Evolutionary conservation across 2,888 invertebrate genomes (phyloP).

Genomic region (Rhyacophila evoluta): DNA sequence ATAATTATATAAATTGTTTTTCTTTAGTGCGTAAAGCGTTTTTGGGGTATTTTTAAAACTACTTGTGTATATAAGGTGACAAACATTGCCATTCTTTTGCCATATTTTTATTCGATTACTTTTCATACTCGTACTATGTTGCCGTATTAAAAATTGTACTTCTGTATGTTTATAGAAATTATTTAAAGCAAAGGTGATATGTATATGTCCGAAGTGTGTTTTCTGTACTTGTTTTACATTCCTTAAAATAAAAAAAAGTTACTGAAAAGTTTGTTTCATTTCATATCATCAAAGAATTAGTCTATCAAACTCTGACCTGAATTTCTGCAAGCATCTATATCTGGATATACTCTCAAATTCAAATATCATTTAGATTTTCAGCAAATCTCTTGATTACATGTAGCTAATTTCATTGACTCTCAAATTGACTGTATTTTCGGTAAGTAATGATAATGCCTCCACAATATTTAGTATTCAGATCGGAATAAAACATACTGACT

Average conservation of each 20-base stretch:
- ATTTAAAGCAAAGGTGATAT: conserved; percentile 29
- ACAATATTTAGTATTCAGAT: too few species aligned
- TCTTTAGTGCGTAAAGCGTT: conserved; percentile 38
- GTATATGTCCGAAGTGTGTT: conserved; percentile 49
- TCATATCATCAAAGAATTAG: too few species aligned
- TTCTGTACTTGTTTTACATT: conserved; percentile 54
- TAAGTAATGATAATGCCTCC: too few species aligned
- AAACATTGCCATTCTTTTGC: conserved; percentile 49
- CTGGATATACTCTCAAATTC: too few species aligned
- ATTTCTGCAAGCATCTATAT: too few species aligned
- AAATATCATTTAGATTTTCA: too few species aligned
- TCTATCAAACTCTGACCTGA: too few species aligned
- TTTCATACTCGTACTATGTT: conserved; percentile 34
- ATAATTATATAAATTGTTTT: conserved; percentile 41
- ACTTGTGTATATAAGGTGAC: conserved; percentile 42
- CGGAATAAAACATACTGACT: too few species aligned
- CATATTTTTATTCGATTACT: conserved; percentile 48
- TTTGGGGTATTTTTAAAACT: conserved; percentile 45
- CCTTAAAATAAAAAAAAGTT: conserved; percentile 50
- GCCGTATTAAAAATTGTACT: conserved; percentile 20
- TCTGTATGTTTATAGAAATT: conserved; percentile 28
- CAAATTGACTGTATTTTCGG: too few species aligned
- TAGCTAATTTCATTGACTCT: too few species aligned
- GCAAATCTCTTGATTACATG: too few species aligned
- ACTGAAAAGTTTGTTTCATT: conserved; percentile 27